A percentile compares a stretch with the other conserved stretches of the same genome.
Conservation (phyloP, 1,140 invertebrate genomes). For the Drosophila miranda region DNA sequence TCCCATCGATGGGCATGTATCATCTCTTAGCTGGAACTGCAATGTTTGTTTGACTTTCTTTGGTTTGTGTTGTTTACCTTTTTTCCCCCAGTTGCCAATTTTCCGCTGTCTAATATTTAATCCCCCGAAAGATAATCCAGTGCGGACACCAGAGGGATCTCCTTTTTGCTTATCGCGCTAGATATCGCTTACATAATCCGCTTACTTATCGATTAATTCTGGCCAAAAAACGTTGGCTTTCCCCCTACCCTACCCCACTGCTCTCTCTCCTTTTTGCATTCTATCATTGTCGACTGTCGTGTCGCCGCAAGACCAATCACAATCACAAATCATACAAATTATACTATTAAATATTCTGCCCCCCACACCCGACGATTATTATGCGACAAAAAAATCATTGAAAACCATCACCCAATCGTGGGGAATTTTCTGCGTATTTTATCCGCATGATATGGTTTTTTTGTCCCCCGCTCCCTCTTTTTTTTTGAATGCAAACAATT, state of each 20-base stretch:
- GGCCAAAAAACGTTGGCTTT: no score
- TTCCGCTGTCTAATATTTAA: constrained; percentile 16
- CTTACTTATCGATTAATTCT: no score
- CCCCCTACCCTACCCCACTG: no score
- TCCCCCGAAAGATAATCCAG: no score
- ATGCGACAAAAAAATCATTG: background rate
- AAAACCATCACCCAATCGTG: constrained; percentile 25
- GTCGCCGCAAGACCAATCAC: background rate
- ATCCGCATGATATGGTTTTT: constrained; percentile 20
- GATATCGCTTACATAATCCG: no score
- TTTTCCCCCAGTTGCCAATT: constrained; percentile 12
- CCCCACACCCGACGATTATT: background rate
- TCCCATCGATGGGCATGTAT: background rate
- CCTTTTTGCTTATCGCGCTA: no score
- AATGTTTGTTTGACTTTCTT: constrained; percentile 55
- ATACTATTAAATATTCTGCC: constrained; percentile 35
- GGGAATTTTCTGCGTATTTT: constrained; percentile 15
- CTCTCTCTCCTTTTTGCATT: no score
- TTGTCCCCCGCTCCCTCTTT: no score
- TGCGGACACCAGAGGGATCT: no score
- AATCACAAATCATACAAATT: constrained; percentile 37
- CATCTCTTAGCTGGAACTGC: constrained; percentile 16
- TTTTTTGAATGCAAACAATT: constrained; percentile 46
- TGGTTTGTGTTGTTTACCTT: constrained; percentile 9
- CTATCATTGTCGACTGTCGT: no score